Evolutionary conservation across 2,888 invertebrate species (phyloP), one percentile per base, ranked within the genome.

Genomic region (Pheosia gnoma): DNA sequence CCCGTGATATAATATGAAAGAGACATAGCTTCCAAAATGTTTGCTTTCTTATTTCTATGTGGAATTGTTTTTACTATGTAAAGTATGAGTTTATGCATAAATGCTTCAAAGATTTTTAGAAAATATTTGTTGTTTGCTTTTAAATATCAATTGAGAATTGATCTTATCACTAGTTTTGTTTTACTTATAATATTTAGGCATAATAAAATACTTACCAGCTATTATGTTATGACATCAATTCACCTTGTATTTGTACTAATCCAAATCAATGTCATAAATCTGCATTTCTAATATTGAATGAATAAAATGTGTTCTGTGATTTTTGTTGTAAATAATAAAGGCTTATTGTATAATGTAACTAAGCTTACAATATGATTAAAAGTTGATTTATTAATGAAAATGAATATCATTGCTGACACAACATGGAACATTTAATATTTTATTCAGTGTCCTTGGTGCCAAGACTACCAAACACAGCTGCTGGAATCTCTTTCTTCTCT

Each of bases 401-500:
- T 57, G 61, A 63, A 63, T 52, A 59, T 72, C 64, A 59, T 65
- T 60, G 25, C 59, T 13, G 57, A 51, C 56, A 66, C 57, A 60
- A 53, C 37, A 39, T 55, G 37, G 52, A 9, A 63, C 59, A 62
- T 53, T 56, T 55, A 59, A 66, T 59, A 63, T 63, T 67, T 77
- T 73, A 81, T 62, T 83, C 79, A 66, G 73, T 75, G 57, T 85
- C 85, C 59, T 91, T 75, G 9, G 93, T 39, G 13, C 39, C 84
- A 69, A 98, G 94, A 71, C 97, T 95, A 65, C 99, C 99, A 94
- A 99, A 99, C 4, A 99, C 98, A 90, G 98, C 97, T 55, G 96
- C 95, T 47, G 99, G 99, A 71, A 99, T 95, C 41, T 94, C 94
- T 89, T 98, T 97, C 83, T 98, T 96, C 82, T 98, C 97, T 60